A percentile compares a stretch with the other conserved stretches of the same genome.
Evolutionary conservation across 2,797 vertebrate species (phyloP).

Genomic region (Bradypodion pumilum): DNA sequence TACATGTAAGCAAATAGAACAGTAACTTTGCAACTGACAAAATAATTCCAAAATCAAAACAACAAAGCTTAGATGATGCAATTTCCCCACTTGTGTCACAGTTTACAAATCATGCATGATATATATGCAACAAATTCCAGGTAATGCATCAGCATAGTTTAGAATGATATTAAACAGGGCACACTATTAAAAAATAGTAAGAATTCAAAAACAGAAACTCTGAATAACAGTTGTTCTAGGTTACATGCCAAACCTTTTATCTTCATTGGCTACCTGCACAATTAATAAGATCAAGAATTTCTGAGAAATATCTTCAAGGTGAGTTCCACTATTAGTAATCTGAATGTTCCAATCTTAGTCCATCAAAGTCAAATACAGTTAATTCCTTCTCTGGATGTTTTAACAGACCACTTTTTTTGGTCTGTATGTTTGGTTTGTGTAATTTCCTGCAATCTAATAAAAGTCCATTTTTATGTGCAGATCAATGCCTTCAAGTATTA

Average conservation of each 20-base stretch:
- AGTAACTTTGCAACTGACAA: slow-evolving; percentile 40
- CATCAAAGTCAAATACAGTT: background rate
- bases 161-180: slow-evolving; percentile 42
- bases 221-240: slow-evolving; percentile 40
- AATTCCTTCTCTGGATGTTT: background rate
- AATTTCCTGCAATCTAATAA: background rate
- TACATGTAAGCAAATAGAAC: slow-evolving; percentile 55
- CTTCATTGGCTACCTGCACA: slow-evolving; percentile 28
- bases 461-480: background rate
- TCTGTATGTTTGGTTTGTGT: too few relatives aligned
- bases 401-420: background rate
- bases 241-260: slow-evolving; percentile 45
- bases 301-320: slow-evolving; percentile 31
- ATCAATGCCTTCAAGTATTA: background rate
- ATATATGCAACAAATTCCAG: slow-evolving; percentile 52
- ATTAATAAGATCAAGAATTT: slow-evolving; percentile 44
- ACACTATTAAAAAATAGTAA: slow-evolving; percentile 54
- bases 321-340: background rate
- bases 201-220: slow-evolving; percentile 47
- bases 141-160: slow-evolving; percentile 52
- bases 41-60: slow-evolving; percentile 48
- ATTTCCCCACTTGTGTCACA: slow-evolving; percentile 16
- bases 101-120: slow-evolving; percentile 36
- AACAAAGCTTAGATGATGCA: slow-evolving; percentile 2
- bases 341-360: background rate